Base-by-base conservation (phyloP, 2,888 invertebrate species). In the Amiota communis region DNA sequence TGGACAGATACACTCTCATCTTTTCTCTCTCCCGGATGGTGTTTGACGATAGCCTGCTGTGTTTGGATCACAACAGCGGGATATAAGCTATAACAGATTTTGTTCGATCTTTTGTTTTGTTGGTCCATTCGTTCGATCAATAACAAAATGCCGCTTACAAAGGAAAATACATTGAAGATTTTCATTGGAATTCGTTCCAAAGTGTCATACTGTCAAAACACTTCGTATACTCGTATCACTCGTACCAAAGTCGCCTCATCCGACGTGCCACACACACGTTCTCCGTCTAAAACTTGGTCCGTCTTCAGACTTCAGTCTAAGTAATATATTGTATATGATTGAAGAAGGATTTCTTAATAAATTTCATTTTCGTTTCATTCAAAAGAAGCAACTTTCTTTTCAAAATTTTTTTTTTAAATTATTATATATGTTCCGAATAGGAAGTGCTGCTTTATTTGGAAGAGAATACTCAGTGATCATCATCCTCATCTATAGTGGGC, bases 21-120 rank as follows among this genome's bases (percentile, higher is more conserved):
- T 36, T 36, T 36, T 36, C 36, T 36, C 36, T 36, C 36, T 36
- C 36, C 36, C 36, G 36, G 36, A 6, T 36, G 36, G 36, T 36
- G 36, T 36, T 36, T 36, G 17, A 23, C 9, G 20, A 59, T 48
- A 17, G 49, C 84, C 82, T 77, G 87, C 84, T 86, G 86, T 72
- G 85, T 78, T 73, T 78, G 78, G 85, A 84, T 86, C 86, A 85
- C 82, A 86, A 83, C 87, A 86, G 86, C 86, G 82, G 82, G 84
- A 81, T 80, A 82, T 75, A 76, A 83, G 83, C 83, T 83, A 61
- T 12, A 15, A 20, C 61, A 61, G 3, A 61, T 63, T 36, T 10
- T 17, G 36, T 63, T 36, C 36, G 63, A 36, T 36, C 36, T 36
- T 36, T 36, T 36, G 36, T 36, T 36, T 36, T 63, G n/a, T 63